Conservation (phyloP, 2,888 invertebrate species). For the Epirrhoe alternata region DNA sequence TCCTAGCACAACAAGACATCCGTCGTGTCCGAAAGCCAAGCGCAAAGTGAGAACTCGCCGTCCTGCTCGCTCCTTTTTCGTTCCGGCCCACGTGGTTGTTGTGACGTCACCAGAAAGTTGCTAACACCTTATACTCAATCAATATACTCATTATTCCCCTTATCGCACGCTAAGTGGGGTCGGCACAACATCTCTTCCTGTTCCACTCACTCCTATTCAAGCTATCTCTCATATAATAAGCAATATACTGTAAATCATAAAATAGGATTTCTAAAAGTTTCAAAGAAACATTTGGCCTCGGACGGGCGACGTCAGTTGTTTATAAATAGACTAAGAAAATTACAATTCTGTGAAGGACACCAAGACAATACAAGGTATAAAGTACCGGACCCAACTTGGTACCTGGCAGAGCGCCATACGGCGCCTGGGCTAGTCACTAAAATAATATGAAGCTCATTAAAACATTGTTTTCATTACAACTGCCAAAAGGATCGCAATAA, state of each 20-base stretch:
- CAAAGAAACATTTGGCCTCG: not conserved
- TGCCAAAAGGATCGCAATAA: conserved; percentile 47
- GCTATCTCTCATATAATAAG: not conserved
- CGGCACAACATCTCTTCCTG: too few species aligned
- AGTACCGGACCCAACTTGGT: conserved; percentile 34
- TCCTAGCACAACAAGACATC: too few species aligned
- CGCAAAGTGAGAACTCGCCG: too few species aligned
- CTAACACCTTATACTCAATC: too few species aligned
- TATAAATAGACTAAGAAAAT: not conserved
- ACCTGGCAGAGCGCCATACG: conserved; percentile 54
- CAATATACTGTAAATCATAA: not conserved
- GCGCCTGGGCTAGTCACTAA: conserved; percentile 46
- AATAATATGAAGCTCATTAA: conserved; percentile 47
- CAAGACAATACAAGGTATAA: conserved; percentile 31
- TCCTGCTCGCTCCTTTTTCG: too few species aligned
- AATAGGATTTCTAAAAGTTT: not conserved
- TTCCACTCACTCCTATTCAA: too few species aligned
- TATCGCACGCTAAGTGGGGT: too few species aligned
- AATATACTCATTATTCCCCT: too few species aligned
- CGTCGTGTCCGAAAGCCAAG: too few species aligned
- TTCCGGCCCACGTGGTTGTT: too few species aligned
- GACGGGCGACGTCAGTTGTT: not conserved
- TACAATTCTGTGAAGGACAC: conserved; percentile 14
- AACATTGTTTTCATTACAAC: conserved; percentile 47
- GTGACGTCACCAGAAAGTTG: too few species aligned